Base-by-base conservation (phyloP, 2,888 invertebrate species). In the Eristalis pertinax region DNA sequence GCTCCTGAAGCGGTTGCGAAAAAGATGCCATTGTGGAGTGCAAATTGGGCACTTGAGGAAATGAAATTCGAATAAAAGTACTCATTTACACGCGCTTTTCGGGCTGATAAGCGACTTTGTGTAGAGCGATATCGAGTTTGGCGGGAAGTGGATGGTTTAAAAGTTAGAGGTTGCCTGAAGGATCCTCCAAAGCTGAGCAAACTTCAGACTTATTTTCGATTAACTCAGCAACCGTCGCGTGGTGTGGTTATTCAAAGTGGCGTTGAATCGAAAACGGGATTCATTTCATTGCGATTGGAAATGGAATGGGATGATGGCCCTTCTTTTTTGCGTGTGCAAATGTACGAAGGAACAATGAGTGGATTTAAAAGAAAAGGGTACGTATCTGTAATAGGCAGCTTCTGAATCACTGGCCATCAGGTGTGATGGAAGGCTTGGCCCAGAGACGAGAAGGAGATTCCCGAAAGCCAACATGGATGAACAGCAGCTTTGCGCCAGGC, bases 1-100 rank as follows among this genome's bases (percentile, higher is more conserved):
- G 24, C 19, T 1, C 13, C n/a, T 11, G 29, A 19, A 2, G 22
- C 38, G 22, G 35, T 65, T 56, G 29, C 58, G 22, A 32, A 50
- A 35, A 80, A 72, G 43, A 76, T 65, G 29, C 41, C 43, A 65
- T 58, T 76, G 82, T 60, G 67, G 70, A 76, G 70, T 76, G 76
- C 26, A 70, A 82, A 82, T 85, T 85, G 73, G 74, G 77, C 75
- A 67, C 72, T 83, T 29, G 26, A 64, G 78, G 43, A 38, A 56
- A 72, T 38, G 35, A 62, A 65, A 64, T 60, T 13, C 32, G 29
- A 74, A 69, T 43, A 69, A 56, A 78, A 67, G 65, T 67, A 75
- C 74, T 76, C 75, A 81, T 73, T 81, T 77, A 70, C 74, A 77
- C 76, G 81, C 77, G 64, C 69, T 72, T 79, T 72, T 75, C 38